Conservation (phyloP, 92 coral and sea anemone species). For the Chrysogorgia sp. region DNA sequence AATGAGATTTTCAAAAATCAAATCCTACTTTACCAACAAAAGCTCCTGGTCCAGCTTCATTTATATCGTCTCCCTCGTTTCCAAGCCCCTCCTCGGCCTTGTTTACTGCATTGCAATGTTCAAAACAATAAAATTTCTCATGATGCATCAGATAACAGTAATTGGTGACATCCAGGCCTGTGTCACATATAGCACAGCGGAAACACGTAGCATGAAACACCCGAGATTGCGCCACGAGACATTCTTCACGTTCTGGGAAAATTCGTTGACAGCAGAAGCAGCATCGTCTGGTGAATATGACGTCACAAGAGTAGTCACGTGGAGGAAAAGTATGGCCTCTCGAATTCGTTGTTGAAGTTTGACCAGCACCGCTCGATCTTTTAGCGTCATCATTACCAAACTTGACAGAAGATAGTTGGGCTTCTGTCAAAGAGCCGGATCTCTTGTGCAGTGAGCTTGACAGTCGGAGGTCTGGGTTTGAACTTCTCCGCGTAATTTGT, state of each 20-base stretch:
- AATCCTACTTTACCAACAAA: conserved; percentile 61
- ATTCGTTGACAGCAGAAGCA: conserved; percentile 18
- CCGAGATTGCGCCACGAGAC: conserved; percentile 85
- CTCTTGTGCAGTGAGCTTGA: conserved; percentile 65
- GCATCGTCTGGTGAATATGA: conserved; percentile 17
- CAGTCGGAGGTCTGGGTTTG: conserved; percentile 73
- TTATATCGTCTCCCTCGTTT: conserved; percentile 68
- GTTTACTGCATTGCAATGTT: conserved; percentile 90
- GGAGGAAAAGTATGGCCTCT: background rate
- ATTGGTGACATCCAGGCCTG: conserved; percentile 85
- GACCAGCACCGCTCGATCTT: background rate
- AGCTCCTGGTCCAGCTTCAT: conserved; percentile 91
- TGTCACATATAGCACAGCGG: conserved; percentile 85
- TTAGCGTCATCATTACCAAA: conserved; percentile 42
- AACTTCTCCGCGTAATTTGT: conserved; percentile 49
- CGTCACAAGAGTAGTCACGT: background rate
- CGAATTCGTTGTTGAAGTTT: background rate
- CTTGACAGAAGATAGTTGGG: conserved; percentile 59
- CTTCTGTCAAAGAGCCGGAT: conserved; percentile 71
- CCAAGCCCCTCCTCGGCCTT: conserved; percentile 79
- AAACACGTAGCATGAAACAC: conserved; percentile 89
- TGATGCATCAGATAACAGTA: conserved; percentile 95
- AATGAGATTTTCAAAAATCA: background rate
- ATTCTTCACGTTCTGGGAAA: conserved; percentile 63
- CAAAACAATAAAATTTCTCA: conserved; percentile 92